phyloP scores from a whole-genome alignment of 2,888 invertebrate species.

The Trisateles emortualis region DNA sequence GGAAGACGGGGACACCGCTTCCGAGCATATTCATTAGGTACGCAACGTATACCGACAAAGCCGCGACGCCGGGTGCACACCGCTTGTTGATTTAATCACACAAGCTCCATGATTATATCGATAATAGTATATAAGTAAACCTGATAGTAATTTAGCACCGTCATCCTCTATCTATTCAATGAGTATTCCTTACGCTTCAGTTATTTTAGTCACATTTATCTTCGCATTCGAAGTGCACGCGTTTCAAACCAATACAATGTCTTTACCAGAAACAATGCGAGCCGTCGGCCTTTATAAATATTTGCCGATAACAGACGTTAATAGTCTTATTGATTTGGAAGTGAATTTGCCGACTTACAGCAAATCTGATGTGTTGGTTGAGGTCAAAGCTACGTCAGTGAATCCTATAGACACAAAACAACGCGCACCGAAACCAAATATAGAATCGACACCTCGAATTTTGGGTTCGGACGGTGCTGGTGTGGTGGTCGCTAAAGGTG shows the following conservation, averaged over 20 bases:
- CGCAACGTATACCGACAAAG: not conserved
- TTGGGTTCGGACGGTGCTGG: slow-evolving; percentile 80
- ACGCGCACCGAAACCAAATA: slow-evolving; percentile 70
- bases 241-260: slow-evolving; percentile 34
- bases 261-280: slow-evolving; percentile 73
- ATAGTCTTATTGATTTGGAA: slow-evolving; percentile 73
- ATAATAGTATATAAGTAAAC: too few relatives aligned
- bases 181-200: slow-evolving; percentile 13
- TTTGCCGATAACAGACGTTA: slow-evolving; percentile 69
- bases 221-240: slow-evolving; percentile 16
- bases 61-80: not conserved
- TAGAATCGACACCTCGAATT: slow-evolving; percentile 65
- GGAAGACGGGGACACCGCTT: too few relatives aligned
- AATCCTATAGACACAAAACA: slow-evolving; percentile 78
- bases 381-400: slow-evolving; percentile 76
- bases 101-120: too few relatives aligned
- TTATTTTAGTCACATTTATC: slow-evolving; percentile 23
- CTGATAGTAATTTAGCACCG: too few relatives aligned
- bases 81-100: not conserved
- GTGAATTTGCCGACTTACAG: slow-evolving; percentile 63
- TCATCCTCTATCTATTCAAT: not conserved
- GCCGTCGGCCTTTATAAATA: slow-evolving; percentile 79
- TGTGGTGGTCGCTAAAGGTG: slow-evolving; percentile 68
- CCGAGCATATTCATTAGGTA: not conserved
- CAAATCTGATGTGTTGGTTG: slow-evolving; percentile 67